Evolutionary conservation across 2,797 vertebrate genomes (phyloP).

Genomic region (Podarcis siculus): DNA sequence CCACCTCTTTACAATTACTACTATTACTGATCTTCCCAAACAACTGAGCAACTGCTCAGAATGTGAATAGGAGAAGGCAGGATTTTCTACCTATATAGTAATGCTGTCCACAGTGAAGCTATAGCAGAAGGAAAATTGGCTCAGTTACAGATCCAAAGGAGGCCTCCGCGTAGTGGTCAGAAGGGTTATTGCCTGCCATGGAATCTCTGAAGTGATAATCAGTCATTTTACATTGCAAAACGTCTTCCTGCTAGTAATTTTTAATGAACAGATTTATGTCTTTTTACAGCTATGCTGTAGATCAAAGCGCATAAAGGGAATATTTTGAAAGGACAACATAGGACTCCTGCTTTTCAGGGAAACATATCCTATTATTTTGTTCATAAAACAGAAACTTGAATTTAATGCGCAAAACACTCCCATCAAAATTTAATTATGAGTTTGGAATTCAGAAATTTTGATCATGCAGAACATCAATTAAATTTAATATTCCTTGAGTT

Average conservation of each 20-base stretch:
- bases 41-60: neutral
- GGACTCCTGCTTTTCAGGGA: neutral
- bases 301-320: neutral
- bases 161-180: neutral
- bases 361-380: neutral
- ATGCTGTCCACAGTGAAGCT: neutral
- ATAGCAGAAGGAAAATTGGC: neutral
- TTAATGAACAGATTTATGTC: conserved; percentile 8
- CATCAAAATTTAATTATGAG: neutral
- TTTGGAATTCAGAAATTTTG: neutral
- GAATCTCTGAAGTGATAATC: neutral
- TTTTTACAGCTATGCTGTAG: neutral
- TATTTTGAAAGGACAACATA: neutral
- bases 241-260: neutral
- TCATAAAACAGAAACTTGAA: neutral
- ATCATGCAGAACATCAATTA: neutral
- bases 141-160: neutral
- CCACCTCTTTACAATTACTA: neutral
- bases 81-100: neutral
- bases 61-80: neutral
- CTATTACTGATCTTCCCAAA: neutral
- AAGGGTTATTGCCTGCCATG: neutral
- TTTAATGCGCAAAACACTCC: neutral
- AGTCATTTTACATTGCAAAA: neutral
- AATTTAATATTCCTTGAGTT: neutral